Percentiles rank a stretch among this genome's conserved stretches.
Conservation (phyloP, 2,888 invertebrate genomes). For the Tipula helvola region DNA sequence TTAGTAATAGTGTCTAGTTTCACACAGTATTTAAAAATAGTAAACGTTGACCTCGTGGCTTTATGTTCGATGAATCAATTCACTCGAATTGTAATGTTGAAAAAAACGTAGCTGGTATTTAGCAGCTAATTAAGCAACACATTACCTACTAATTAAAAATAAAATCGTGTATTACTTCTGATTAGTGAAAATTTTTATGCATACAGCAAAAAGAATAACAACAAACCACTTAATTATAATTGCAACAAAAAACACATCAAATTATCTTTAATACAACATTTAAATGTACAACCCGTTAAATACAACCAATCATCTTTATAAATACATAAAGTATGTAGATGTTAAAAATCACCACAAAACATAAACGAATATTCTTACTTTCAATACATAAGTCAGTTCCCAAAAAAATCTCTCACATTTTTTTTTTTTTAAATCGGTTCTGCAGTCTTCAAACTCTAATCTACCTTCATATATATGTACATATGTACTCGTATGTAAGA, state of each 20-base stretch:
- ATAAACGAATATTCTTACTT: background rate
- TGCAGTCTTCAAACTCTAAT: background rate
- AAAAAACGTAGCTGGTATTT: too few species aligned
- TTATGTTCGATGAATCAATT: too few species aligned
- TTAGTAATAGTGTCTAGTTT: background rate
- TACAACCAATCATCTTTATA: background rate
- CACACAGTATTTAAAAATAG: background rate
- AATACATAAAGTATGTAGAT: background rate
- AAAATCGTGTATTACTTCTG: background rate
- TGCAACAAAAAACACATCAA: background rate
- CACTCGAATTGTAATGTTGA: too few species aligned
- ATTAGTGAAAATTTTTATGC: background rate
- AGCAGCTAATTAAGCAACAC: too few species aligned
- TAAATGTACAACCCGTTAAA: background rate
- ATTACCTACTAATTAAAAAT: background rate
- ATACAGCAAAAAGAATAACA: background rate
- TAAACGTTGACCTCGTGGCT: background rate
- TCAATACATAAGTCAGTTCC: background rate
- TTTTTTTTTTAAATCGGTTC: background rate
- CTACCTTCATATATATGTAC: background rate
- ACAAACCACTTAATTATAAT: background rate
- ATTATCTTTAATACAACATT: background rate
- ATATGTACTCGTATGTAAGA: background rate
- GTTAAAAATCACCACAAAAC: background rate
- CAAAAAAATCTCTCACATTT: background rate